Evolutionary conservation across 2,888 invertebrate genomes (phyloP).

Genomic region (Diaperis boleti): DNA sequence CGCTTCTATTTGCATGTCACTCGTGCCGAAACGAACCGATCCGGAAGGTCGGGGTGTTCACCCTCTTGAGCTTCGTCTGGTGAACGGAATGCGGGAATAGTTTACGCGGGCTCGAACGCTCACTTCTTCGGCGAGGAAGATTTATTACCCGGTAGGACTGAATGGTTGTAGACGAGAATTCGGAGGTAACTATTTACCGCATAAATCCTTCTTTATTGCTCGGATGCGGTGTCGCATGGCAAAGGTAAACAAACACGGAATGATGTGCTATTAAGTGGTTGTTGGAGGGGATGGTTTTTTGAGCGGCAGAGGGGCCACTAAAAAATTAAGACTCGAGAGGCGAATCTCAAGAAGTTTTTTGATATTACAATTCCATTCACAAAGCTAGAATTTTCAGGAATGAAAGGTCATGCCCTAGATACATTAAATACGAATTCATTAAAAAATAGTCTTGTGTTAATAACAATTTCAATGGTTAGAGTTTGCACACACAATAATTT

Average conservation of each 20-base stretch:
- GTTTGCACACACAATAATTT: too few species aligned
- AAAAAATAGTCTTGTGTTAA: too few species aligned
- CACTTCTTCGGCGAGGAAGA: slow-evolving; percentile 55
- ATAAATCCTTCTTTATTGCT: slow-evolving; percentile 63
- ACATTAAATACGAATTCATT: too few species aligned
- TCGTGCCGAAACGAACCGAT: slow-evolving; percentile 61
- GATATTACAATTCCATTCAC: too few species aligned
- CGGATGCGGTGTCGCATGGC: slow-evolving; percentile 38
- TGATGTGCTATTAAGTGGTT: too few species aligned
- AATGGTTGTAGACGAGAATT: slow-evolving; percentile 63
- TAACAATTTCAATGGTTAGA: too few species aligned
- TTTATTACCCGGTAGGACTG: slow-evolving; percentile 62
- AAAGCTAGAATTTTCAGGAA: too few species aligned
- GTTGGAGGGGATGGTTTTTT: too few species aligned
- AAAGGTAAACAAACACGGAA: slow-evolving; percentile 27
- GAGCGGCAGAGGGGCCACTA: neutral
- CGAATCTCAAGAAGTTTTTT: too few species aligned
- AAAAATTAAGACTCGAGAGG: too few species aligned
- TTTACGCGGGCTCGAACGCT: slow-evolving; percentile 51
- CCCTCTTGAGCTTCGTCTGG: slow-evolving; percentile 40
- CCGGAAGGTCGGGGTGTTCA: slow-evolving; percentile 55
- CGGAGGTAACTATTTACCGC: slow-evolving; percentile 62
- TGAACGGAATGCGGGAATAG: slow-evolving; percentile 48
- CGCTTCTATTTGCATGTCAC: slow-evolving; percentile 63
- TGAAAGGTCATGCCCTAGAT: too few species aligned